Percentiles rank a stretch among this genome's conserved stretches.
These are phyloP conservation scores for Hedya salicella DNA, from an alignment of 2,888 invertebrate genomes.

Conservation along the genomic window DNA sequence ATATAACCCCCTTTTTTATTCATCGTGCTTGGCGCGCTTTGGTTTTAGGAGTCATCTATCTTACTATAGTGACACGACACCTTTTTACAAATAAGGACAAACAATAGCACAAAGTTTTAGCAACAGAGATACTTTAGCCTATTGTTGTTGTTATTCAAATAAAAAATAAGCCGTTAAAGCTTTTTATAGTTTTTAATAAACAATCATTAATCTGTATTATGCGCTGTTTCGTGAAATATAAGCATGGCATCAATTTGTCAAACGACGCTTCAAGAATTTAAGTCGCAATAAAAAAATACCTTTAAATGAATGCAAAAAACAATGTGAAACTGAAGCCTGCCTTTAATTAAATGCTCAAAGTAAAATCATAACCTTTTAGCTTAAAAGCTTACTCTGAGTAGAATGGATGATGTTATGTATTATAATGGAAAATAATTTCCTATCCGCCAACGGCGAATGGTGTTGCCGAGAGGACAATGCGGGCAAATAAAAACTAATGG, in stretches of 20 bases:
- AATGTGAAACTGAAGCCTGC: constrained; percentile 30
- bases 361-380: constrained; percentile 41
- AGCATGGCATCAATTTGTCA: not conserved
- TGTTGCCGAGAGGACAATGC: constrained; percentile 63
- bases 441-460: constrained; percentile 58
- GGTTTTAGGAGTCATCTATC: too few species aligned
- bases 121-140: too few species aligned
- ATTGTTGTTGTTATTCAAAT: too few species aligned
- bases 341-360: constrained; percentile 34
- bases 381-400: constrained; percentile 39
- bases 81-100: too few species aligned
- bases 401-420: constrained; percentile 42
- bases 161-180: not conserved
- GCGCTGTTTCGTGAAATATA: not conserved
- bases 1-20: too few species aligned
- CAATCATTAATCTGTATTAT: not conserved
- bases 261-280: too few species aligned
- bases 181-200: too few species aligned
- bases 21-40: too few species aligned
- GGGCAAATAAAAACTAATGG: constrained; percentile 77
- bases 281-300: not conserved
- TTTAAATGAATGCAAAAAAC: constrained; percentile 19
- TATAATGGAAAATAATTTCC: constrained; percentile 73
- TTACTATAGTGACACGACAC: too few species aligned
- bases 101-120: too few species aligned